A percentile compares a stretch with the other conserved stretches of the same genome.
Evolutionary conservation across 2,888 invertebrate species (phyloP).

Genomic region (Cheilosia variabilis): DNA sequence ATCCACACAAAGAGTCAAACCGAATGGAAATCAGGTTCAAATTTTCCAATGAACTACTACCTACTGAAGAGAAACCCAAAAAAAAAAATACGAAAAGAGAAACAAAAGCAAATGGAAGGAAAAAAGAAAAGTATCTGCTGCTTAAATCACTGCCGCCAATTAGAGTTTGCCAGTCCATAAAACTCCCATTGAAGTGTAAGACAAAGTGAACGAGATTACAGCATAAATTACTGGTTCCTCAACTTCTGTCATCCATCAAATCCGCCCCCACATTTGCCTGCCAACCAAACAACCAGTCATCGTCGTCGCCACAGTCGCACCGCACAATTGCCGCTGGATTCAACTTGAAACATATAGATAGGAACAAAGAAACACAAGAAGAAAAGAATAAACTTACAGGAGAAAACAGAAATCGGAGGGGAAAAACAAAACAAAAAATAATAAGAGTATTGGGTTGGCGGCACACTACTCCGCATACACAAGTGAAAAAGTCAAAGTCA

Average conservation of each 20-base stretch:
- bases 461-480: background rate
- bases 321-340: constrained; percentile 55
- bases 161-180: constrained; percentile 76
- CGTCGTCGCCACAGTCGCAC: constrained; percentile 18
- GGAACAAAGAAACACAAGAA: constrained; percentile 29
- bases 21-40: constrained; percentile 23
- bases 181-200: constrained; percentile 75
- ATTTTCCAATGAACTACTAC: background rate
- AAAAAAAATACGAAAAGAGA: constrained; percentile 8
- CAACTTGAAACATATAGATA: constrained; percentile 63
- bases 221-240: constrained; percentile 76
- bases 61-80: constrained; percentile 9
- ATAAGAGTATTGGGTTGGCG: constrained; percentile 53
- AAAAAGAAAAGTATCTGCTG: constrained; percentile 51
- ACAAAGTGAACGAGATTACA: constrained; percentile 76
- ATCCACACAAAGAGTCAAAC: background rate
- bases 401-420: background rate
- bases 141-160: constrained; percentile 75
- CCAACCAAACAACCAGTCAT: constrained; percentile 33
- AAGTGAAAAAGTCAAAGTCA: constrained; percentile 71
- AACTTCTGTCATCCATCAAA: constrained; percentile 75
- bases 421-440: constrained; percentile 33
- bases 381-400: constrained; percentile 32
- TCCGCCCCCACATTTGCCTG: constrained; percentile 74
- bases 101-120: background rate